Percentiles rank a stretch among this genome's conserved stretches.
phyloP scores from a whole-genome alignment of 2,888 invertebrate species.

The Macrophya alboannulata region DNA sequence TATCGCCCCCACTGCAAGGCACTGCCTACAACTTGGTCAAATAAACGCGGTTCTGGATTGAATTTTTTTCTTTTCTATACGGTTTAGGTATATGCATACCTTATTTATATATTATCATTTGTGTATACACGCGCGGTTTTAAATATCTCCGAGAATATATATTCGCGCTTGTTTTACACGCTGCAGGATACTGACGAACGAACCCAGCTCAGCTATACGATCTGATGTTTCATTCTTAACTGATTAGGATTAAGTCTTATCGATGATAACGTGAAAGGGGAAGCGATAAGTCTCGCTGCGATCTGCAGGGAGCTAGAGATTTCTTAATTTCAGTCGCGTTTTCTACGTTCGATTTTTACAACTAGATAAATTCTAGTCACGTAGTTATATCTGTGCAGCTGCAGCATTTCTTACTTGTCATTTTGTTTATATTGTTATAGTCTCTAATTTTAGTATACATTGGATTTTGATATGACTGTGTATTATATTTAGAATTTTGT shows the following conservation, averaged over 20 bases:
- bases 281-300: background rate
- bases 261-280: conserved; percentile 15
- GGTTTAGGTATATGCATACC: background rate
- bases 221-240: background rate
- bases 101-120: too few species aligned
- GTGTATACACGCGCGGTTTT: background rate
- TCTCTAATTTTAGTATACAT: background rate
- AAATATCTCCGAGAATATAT: background rate
- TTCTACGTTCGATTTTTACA: background rate
- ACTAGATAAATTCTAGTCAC: background rate
- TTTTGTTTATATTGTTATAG: background rate
- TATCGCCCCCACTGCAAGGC: background rate
- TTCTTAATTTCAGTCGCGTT: background rate
- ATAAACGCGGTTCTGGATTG: background rate
- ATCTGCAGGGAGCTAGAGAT: background rate
- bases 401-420: background rate
- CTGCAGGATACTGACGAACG: background rate
- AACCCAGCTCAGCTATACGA: background rate
- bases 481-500: background rate
- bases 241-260: conserved; percentile 1
- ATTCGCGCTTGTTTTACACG: background rate
- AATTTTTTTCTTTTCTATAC: background rate
- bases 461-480: too few species aligned
- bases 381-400: background rate
- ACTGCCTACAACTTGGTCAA: background rate